Percentiles rank a stretch among this genome's conserved stretches.
Evolutionary conservation across 2,113 vertebrate genomes (phyloP).

Genomic region (Thomomys bottae): DNA sequence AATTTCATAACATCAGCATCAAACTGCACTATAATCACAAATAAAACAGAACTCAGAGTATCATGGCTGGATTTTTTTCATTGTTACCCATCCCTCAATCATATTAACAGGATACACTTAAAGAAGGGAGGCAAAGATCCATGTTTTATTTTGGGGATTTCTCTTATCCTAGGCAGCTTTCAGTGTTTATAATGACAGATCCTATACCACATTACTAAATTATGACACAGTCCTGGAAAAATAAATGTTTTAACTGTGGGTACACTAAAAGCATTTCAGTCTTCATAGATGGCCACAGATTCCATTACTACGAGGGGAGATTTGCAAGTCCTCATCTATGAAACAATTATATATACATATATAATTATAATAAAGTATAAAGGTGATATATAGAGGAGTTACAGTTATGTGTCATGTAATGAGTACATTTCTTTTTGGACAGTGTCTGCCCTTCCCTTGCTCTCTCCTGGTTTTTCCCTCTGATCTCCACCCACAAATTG

Average conservation of each 20-base stretch:
- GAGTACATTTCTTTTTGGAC: too few relatives aligned
- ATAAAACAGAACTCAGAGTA: constrained; percentile 32
- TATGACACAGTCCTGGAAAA: background rate
- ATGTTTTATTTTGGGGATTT: constrained; percentile 28
- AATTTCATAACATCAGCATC: background rate
- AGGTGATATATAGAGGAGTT: too few relatives aligned
- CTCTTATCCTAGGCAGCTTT: constrained; percentile 32
- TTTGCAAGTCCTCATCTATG: background rate
- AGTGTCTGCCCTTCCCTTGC: too few relatives aligned
- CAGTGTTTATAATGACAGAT: background rate
- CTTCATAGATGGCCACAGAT: constrained; percentile 50
- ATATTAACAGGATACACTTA: constrained; percentile 19
- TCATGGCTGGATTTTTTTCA: background rate
- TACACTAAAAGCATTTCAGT: constrained; percentile 53
- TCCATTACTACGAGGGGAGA: constrained; percentile 43
- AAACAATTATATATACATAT: too few relatives aligned
- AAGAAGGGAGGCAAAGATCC: constrained; percentile 46
- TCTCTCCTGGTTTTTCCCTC: too few relatives aligned
- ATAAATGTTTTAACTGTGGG: constrained; percentile 34
- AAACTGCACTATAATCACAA: background rate
- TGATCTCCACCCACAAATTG: too few relatives aligned
- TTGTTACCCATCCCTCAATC: constrained; percentile 18
- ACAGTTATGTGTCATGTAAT: too few relatives aligned
- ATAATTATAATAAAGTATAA: too few relatives aligned
- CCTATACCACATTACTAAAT: constrained; percentile 51